phyloP scores from a whole-genome alignment of 1,140 invertebrate genomes.

The Drosophila oshimai region DNA sequence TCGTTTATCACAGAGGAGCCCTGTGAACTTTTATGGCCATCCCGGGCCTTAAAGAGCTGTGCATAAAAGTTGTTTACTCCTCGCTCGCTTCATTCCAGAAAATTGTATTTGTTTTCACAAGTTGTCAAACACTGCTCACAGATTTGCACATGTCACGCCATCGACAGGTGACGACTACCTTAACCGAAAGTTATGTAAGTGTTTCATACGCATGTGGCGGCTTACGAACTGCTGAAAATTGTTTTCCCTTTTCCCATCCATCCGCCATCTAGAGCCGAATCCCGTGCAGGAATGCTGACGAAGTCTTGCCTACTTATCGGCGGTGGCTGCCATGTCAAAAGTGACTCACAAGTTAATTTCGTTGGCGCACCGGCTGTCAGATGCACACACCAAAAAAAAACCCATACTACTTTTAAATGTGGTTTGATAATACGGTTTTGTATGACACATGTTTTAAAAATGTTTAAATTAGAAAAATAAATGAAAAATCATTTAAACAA shows the following conservation, averaged over 20 bases:
- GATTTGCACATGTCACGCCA: slow-evolving; percentile 55
- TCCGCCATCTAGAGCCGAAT: not conserved
- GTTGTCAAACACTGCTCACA: slow-evolving; percentile 39
- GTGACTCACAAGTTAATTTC: slow-evolving; percentile 75
- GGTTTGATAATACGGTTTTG: not conserved
- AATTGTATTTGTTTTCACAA: slow-evolving; percentile 51
- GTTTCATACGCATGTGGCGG: slow-evolving; percentile 19
- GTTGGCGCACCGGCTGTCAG: slow-evolving; percentile 30
- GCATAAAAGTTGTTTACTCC: slow-evolving; percentile 16
- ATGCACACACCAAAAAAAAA: not conserved
- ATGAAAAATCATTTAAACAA: not conserved
- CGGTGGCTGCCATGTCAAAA: slow-evolving; percentile 43
- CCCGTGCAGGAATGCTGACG: slow-evolving; percentile 30
- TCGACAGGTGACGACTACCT: slow-evolving; percentile 44
- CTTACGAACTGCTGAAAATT: not conserved
- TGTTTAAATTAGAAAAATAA: not conserved
- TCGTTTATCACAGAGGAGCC: slow-evolving; percentile 51
- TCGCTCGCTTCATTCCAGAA: not conserved
- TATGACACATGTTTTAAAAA: too few relatives aligned
- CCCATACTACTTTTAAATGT: not conserved
- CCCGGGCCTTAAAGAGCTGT: slow-evolving; percentile 32
- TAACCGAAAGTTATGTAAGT: slow-evolving; percentile 41
- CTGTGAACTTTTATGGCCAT: slow-evolving; percentile 48
- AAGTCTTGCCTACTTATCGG: slow-evolving; percentile 64
- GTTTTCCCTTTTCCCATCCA: not conserved